Base-by-base conservation (phyloP, 2,797 vertebrate species). In the Sebastes taczanowskii region DNA sequence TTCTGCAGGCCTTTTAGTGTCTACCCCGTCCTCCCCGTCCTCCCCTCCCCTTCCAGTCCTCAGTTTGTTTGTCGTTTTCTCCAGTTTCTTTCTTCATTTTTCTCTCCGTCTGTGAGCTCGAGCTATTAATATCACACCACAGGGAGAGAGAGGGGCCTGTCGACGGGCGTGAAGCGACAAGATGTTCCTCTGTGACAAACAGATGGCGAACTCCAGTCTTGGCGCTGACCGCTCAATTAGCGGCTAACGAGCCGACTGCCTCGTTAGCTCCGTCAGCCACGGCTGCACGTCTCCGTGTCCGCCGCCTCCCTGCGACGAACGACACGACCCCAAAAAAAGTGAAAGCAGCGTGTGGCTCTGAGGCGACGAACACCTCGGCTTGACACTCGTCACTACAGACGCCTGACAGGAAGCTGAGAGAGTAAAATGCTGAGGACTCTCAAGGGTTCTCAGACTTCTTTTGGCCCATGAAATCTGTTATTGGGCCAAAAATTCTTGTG, bases 151-250 rank as follows among this genome's bases (percentile, higher is more conserved):
- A 85, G 88, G 70, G 93, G 91, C 92, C 89, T 75, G 81, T 85
- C 80, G 91, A 78, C 88, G 71, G 89, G 93, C 93, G 87, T 69
- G 88, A 93, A 94, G 93, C 88, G 88, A 96, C 94, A 95, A 96
- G 95, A 96, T 96, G 96, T 95, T 96, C 95, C 91, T 91, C 94
- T 86, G 87, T 92, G 94, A 95, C 94, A 94, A 96, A 94, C 96
- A 96, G 96, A 96, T 96, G 95, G 96, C 93, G 73, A 87, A 91
- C 94, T 94, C 91, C 92, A 90, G 93, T 93, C 94, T 96, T 96
- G 95, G 94, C 94, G 85, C 88, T 91, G 93, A 94, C 91, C 92
- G 91, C 94, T 95, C 95, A 96, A 96, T 95, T 96, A 95, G 95
- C 91, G 64, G 89, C 90, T 95, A 95, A 95, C 93, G 81, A 95